phyloP scores from a whole-genome alignment of 2,797 vertebrate genomes.

The Neosalanx taihuensis region DNA sequence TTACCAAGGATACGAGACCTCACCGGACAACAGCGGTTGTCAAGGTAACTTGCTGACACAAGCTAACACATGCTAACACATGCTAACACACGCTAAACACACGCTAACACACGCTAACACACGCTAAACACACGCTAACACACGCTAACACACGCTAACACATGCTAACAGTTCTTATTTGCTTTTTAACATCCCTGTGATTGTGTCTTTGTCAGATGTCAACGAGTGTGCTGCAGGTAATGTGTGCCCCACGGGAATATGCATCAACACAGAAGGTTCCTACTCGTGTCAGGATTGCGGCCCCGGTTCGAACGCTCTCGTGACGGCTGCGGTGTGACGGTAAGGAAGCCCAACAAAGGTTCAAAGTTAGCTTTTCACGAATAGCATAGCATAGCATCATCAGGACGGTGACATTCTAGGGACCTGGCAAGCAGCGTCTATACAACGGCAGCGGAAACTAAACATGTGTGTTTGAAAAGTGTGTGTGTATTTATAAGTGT shows the following conservation, averaged over 20 bases:
- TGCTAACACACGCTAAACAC: constrained; percentile 17
- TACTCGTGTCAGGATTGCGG: constrained; percentile 77
- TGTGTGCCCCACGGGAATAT: constrained; percentile 75
- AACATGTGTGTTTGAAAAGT: no score
- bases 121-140: constrained; percentile 16
- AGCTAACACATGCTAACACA: background rate
- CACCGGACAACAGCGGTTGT: constrained; percentile 73
- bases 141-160: constrained; percentile 21
- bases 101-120: constrained; percentile 32
- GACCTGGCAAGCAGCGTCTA: no score
- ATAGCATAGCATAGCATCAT: no score
- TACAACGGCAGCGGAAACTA: no score
- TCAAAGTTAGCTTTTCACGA: no score
- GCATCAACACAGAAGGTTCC: constrained; percentile 81
- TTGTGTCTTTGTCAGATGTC: constrained; percentile 62
- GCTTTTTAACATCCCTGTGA: constrained; percentile 34
- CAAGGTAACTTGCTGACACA: constrained; percentile 69
- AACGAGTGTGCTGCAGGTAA: constrained; percentile 64
- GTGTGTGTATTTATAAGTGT: no score
- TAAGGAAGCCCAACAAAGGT: constrained; percentile 45
- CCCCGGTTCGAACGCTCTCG: constrained; percentile 71
- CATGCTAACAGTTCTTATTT: background rate
- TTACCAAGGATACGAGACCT: constrained; percentile 76
- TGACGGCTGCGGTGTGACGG: constrained; percentile 80
- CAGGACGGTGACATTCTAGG: no score